Conservation (phyloP, 2,797 vertebrate genomes). For the Diplodus puntazzo region DNA sequence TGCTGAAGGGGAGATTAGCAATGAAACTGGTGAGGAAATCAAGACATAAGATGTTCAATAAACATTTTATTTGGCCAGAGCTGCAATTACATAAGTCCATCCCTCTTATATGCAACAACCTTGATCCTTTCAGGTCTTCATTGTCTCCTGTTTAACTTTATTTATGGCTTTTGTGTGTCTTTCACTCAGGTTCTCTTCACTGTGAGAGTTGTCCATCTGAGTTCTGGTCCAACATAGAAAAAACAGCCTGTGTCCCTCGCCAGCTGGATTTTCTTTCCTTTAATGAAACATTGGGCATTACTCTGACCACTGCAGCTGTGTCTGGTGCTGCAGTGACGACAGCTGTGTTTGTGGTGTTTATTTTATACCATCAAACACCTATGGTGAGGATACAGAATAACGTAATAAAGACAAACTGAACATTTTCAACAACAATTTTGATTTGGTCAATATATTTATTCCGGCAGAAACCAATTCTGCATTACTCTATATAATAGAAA, state of each 20-base stretch:
- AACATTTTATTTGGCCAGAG: neutral
- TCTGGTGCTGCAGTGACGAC: constrained; percentile 75
- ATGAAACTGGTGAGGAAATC: constrained; percentile 71
- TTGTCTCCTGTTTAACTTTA: neutral
- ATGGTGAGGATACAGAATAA: constrained; percentile 70
- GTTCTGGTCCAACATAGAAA: constrained; percentile 79
- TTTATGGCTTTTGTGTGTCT: neutral
- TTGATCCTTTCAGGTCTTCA: neutral
- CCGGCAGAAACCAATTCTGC: neutral
- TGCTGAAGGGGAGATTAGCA: constrained; percentile 82
- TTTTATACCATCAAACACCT: constrained; percentile 80
- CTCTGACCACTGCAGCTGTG: constrained; percentile 75
- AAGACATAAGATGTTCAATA: neutral
- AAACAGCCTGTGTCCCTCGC: constrained; percentile 75
- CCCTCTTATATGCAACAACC: no score
- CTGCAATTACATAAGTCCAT: neutral
- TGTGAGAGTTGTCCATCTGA: constrained; percentile 81
- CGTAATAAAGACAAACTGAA: neutral
- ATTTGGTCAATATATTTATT: neutral
- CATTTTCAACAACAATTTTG: neutral
- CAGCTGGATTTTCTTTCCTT: constrained; percentile 85
- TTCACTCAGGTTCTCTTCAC: constrained; percentile 70
- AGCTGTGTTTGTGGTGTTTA: constrained; percentile 80
- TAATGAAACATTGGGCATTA: constrained; percentile 81
- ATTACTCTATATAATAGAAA: neutral